A percentile compares a stretch with the other conserved stretches of the same genome.
phyloP scores from a whole-genome alignment of 2,888 invertebrate genomes.

The Poecilobothrus nobilitatus region DNA sequence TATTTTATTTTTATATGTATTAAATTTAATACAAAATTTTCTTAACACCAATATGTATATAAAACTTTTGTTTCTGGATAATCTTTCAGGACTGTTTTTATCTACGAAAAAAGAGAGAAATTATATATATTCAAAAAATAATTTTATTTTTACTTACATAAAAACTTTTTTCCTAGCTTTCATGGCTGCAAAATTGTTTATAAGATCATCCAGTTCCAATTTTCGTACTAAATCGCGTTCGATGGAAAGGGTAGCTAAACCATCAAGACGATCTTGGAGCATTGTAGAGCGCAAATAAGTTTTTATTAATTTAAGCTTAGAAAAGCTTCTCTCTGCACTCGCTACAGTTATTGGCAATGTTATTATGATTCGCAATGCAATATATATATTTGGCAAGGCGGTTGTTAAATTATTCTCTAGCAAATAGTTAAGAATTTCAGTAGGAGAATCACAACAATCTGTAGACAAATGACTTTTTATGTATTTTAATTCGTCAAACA shows the following conservation, averaged over 20 bases:
- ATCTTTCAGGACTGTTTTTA: not conserved
- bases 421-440: constrained; percentile 8
- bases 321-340: constrained; percentile 11
- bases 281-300: constrained; percentile 12
- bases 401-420: constrained; percentile 9
- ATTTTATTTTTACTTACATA: constrained; percentile 9
- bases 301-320: constrained; percentile 13
- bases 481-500: constrained; percentile 10
- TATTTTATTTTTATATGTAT: constrained; percentile 6
- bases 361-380: constrained; percentile 10
- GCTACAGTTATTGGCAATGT: constrained; percentile 11
- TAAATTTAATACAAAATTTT: constrained; percentile 4
- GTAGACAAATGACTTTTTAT: not conserved
- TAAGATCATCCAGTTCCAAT: constrained; percentile 13
- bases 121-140: constrained; percentile 8
- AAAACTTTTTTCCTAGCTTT: constrained; percentile 12
- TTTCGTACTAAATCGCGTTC: constrained; percentile 12
- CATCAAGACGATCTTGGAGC: constrained; percentile 15
- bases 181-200: constrained; percentile 15
- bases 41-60: constrained; percentile 1
- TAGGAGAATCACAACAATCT: constrained; percentile 10
- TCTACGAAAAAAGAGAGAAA: constrained; percentile 11
- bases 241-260: constrained; percentile 14
- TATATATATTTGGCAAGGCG: constrained; percentile 10
- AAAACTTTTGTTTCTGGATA: not conserved